A percentile compares a stretch with the other conserved stretches of the same genome.
These are phyloP conservation scores for Proctacanthus coquilletti DNA, from an alignment of 1,140 invertebrate species.

Conservation along the genomic window DNA sequence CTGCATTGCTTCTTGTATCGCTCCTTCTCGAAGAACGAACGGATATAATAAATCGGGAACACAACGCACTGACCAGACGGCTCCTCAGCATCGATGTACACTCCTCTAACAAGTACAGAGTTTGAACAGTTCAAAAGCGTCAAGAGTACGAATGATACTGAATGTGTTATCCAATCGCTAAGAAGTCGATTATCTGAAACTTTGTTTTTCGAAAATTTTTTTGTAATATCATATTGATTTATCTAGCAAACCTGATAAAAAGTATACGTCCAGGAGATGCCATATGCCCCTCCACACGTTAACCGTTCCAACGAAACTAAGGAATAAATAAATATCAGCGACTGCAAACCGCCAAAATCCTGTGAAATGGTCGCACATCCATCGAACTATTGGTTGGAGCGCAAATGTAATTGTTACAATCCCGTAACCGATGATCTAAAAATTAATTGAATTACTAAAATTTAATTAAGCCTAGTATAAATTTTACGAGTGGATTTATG, in stretches of 20 bases:
- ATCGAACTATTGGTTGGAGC: slow-evolving; percentile 52
- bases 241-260: slow-evolving; percentile 55
- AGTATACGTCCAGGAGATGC: slow-evolving; percentile 61
- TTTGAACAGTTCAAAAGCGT: slow-evolving; percentile 71
- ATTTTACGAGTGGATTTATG: no score
- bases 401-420: slow-evolving; percentile 53
- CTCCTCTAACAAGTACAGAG: slow-evolving; percentile 63
- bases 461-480: no score
- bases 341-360: slow-evolving; percentile 49
- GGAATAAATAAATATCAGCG: slow-evolving; percentile 56
- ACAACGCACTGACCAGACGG: slow-evolving; percentile 60
- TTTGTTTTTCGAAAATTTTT: no score
- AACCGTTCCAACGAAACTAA: slow-evolving; percentile 64
- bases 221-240: no score
- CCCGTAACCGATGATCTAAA: slow-evolving; percentile 61
- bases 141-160: slow-evolving; percentile 52
- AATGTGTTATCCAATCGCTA: slow-evolving; percentile 62
- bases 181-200: slow-evolving; percentile 46
- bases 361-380: slow-evolving; percentile 41
- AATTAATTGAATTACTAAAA: no score
- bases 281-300: slow-evolving; percentile 79
- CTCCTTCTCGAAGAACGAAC: slow-evolving; percentile 54
- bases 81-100: slow-evolving; percentile 71
- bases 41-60: slow-evolving; percentile 64
- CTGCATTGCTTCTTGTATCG: slow-evolving; percentile 38